Evolutionary conservation across 2,888 invertebrate species (phyloP), one percentile per base, ranked within the genome.

Genomic region (Frankliniella fusca): DNA sequence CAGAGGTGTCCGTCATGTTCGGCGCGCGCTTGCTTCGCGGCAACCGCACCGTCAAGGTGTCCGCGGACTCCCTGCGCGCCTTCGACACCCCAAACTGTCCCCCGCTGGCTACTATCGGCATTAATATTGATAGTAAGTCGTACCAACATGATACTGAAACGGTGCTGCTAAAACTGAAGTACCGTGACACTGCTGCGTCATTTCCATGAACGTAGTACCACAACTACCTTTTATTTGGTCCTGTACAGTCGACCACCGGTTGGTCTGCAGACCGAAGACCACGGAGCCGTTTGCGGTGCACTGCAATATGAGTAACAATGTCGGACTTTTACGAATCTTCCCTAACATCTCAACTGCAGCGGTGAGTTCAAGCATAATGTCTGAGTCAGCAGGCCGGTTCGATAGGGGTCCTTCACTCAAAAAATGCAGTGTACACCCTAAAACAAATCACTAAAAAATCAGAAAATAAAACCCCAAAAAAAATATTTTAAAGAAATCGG

Each of bases 1-100:
- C 92, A 8, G 99, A 99, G 90, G 98, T 98, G 2, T 93, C 96
- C 61, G 92, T 98, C 18, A 96, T 94, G 88, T 99, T 99, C 87
- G 94, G 95, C 54, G 94, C 94, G 86, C 94, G 94, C 86, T 90
- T 99, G 3, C 92, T 95, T 87, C 92, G 99, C 81, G 99, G 98
- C 1, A 98, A 98, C 89, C 89, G 97, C 84, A 93, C 94, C 0
- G 92, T 93, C 20, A 97, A 97, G 88, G 89, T 92, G 10, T 94
- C 93, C 80, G 91, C 93, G 0, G 90, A 91, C 83, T 91, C 92
- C 81, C 90, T 96, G 61, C 92, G 93, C 84, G 97, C 97, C 0
- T 97, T 97, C 87, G 90, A 92, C 84, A 95, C 97, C 0, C 97
- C 97, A 0, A 99, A 99, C 88, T 93, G 93, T 86, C 90, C 92